Percentiles rank a stretch among this genome's conserved stretches.
Evolutionary conservation across 2,888 invertebrate species (phyloP).

Genomic region (Sinelater perroti): DNA sequence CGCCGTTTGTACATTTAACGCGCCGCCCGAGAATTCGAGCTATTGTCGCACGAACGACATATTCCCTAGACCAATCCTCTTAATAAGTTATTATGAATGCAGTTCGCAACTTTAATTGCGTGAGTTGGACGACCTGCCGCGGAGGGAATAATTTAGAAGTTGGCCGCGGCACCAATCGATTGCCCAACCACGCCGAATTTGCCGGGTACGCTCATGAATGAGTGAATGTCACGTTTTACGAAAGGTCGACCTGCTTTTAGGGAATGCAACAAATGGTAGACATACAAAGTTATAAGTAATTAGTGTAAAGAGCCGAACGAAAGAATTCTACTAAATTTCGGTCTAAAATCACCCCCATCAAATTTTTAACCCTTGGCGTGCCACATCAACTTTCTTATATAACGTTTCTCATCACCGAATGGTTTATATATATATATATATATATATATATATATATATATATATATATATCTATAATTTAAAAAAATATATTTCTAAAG

Average conservation of each 20-base stretch:
- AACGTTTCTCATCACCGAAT: no score
- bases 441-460: no score
- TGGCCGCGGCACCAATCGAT: conserved; percentile 1
- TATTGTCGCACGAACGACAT: not conserved
- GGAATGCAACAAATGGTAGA: not conserved
- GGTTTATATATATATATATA: no score
- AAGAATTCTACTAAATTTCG: no score
- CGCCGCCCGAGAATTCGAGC: not conserved
- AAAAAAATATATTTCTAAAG: no score
- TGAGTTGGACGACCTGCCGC: not conserved
- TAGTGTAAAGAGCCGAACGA: not conserved
- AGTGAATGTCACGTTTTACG: not conserved
- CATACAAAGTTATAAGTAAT: not conserved
- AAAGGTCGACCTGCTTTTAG: not conserved
- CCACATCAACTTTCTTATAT: not conserved
- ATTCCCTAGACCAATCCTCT: not conserved
- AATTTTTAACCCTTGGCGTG: no score
- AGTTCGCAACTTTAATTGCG: conserved; percentile 1
- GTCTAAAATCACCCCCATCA: no score
- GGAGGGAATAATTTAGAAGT: conserved; percentile 14
- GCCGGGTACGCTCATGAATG: not conserved
- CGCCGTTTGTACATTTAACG: not conserved
- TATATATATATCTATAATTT: no score
- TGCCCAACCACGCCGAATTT: not conserved
- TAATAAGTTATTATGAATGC: conserved; percentile 7